Conservation (phyloP, 1,140 invertebrate genomes). For the Leptinotarsa lineolata region DNA sequence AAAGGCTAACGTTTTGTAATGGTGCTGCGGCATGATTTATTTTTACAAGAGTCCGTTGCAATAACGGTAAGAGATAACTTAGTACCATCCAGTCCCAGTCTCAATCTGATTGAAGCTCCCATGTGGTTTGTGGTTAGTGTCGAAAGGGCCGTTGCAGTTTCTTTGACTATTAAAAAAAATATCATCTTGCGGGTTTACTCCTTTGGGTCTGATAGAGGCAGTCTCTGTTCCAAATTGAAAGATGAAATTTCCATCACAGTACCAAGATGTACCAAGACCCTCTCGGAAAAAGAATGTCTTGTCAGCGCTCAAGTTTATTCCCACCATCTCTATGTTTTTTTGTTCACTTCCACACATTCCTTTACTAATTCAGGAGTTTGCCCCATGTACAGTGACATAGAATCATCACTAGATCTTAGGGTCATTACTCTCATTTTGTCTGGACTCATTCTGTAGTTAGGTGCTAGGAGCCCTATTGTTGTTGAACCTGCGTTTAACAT, state of each 20-base stretch:
- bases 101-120: constrained; percentile 23
- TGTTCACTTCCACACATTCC: constrained; percentile 13
- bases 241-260: constrained; percentile 23
- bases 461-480: constrained; percentile 19
- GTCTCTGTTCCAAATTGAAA: constrained; percentile 33
- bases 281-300: constrained; percentile 30
- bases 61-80: too few species aligned
- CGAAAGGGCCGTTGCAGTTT: constrained; percentile 19
- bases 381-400: constrained; percentile 28
- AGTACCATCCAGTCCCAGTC: constrained; percentile 25
- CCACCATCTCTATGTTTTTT: constrained; percentile 18
- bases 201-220: constrained; percentile 32
- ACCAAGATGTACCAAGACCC: constrained; percentile 33
- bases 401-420: constrained; percentile 32
- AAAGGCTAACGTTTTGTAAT: too few species aligned
- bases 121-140: constrained; percentile 24
- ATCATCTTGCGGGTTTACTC: constrained; percentile 25
- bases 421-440: constrained; percentile 29
- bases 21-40: too few species aligned
- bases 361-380: not conserved
- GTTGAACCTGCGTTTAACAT: constrained; percentile 32
- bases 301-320: constrained; percentile 27
- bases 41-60: too few species aligned
- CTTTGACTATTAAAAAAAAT: constrained; percentile 28
- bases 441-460: constrained; percentile 26